phyloP scores from a whole-genome alignment of 2,797 vertebrate genomes.

The Megalops cyprinoides region DNA sequence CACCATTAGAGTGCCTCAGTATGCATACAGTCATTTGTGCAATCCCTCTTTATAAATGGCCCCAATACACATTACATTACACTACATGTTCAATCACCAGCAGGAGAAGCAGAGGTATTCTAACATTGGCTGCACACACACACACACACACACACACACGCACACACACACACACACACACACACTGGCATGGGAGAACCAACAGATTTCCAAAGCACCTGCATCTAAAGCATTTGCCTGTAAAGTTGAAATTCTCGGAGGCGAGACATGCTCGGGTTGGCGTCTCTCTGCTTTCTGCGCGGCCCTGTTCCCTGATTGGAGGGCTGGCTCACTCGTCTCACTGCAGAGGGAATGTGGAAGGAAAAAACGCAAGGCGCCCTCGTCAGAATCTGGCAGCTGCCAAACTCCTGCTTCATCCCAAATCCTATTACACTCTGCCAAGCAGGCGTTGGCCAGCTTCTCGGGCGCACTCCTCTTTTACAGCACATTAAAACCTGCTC shows the following conservation, averaged over 20 bases:
- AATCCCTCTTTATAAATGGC: too few species aligned
- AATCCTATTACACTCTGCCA: constrained; percentile 34
- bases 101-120: too few species aligned
- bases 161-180: too few species aligned
- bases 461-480: constrained; percentile 27
- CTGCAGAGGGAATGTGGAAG: neutral
- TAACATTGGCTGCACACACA: too few species aligned
- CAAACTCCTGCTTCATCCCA: neutral
- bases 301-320: neutral
- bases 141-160: too few species aligned
- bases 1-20: too few species aligned
- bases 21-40: too few species aligned
- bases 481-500: constrained; percentile 20
- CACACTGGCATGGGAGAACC: too few species aligned
- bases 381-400: neutral
- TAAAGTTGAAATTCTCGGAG: neutral
- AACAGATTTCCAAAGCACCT: too few species aligned
- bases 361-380: neutral
- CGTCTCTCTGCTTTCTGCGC: neutral
- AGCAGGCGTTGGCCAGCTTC: constrained; percentile 16
- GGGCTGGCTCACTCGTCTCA: neutral
- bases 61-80: too few species aligned
- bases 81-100: too few species aligned
- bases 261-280: neutral
- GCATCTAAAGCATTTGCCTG: neutral